Percentiles rank a stretch among this genome's conserved stretches.
These are phyloP conservation scores for Hypanus sabinus DNA, from an alignment of 2,113 vertebrate genomes.

Conservation along the genomic window DNA sequence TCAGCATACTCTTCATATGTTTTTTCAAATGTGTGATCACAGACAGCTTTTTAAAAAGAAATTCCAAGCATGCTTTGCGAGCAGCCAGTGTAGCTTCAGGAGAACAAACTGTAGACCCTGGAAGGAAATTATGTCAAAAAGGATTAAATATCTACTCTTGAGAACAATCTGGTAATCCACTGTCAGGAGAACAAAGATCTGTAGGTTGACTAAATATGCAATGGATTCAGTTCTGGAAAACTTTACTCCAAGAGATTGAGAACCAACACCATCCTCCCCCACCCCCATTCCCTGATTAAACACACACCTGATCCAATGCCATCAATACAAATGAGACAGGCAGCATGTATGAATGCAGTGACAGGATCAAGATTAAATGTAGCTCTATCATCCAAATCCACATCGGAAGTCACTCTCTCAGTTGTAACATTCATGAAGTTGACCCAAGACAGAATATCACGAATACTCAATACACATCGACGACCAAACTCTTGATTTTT, in stretches of 20 bases:
- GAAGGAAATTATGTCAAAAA: slow-evolving; percentile 23
- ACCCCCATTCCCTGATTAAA: neutral
- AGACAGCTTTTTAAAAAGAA: slow-evolving; percentile 66
- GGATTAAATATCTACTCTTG: neutral
- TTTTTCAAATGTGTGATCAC: slow-evolving; percentile 61
- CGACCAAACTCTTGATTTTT: slow-evolving; percentile 80
- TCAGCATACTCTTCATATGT: slow-evolving; percentile 64
- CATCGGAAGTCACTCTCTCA: slow-evolving; percentile 49
- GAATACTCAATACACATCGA: slow-evolving; percentile 78
- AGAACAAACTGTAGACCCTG: slow-evolving; percentile 74
- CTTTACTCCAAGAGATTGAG: no score
- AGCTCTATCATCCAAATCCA: slow-evolving; percentile 51
- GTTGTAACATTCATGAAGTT: slow-evolving; percentile 79
- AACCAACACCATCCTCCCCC: no score
- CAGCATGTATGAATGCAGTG: slow-evolving; percentile 81
- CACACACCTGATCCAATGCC: slow-evolving; percentile 84
- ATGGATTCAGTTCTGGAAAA: no score
- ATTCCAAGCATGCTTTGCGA: slow-evolving; percentile 71
- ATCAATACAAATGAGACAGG: slow-evolving; percentile 86
- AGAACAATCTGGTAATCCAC: no score
- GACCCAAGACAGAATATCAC: slow-evolving; percentile 89
- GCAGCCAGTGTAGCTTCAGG: slow-evolving; percentile 60
- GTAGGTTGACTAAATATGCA: no score
- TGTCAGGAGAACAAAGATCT: no score
- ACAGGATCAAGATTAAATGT: slow-evolving; percentile 59